Evolutionary conservation across 2,797 vertebrate species (phyloP).

Genomic region (Manis pentadactyla): DNA sequence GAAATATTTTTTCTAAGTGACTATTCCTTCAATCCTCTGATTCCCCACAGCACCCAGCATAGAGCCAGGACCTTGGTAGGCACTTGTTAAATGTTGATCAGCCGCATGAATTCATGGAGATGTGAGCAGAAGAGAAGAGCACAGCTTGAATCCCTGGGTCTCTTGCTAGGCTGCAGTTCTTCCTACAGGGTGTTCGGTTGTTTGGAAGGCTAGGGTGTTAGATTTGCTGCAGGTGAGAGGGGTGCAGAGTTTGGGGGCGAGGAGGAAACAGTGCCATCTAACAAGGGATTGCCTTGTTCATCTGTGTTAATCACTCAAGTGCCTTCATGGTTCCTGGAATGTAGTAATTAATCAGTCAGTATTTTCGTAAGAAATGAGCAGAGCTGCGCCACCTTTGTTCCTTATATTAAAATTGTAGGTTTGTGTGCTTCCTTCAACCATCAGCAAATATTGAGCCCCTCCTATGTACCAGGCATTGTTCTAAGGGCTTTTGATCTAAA

Average conservation of each 20-base stretch:
- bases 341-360: neutral
- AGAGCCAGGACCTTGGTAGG: neutral
- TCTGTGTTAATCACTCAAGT: neutral
- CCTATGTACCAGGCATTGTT: neutral
- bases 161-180: neutral
- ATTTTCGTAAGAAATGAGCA: neutral
- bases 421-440: neutral
- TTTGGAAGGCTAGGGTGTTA: conserved; percentile 12
- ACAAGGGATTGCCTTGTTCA: neutral
- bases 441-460: neutral
- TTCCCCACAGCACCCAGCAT: neutral
- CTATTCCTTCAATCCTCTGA: neutral
- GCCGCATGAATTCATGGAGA: conserved; percentile 33
- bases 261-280: neutral
- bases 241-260: neutral
- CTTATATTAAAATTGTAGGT: neutral
- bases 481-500: neutral
- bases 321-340: neutral
- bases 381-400: neutral
- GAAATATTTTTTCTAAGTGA: neutral
- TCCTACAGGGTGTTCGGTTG: neutral
- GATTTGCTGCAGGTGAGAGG: neutral
- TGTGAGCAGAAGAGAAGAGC: conserved; percentile 23
- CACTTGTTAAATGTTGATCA: conserved; percentile 52
- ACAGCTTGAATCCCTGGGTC: conserved; percentile 49